Percentiles rank a stretch among this genome's conserved stretches.
These are phyloP conservation scores for Cephalotes varians DNA, from an alignment of 2,888 invertebrate genomes.

Conservation along the genomic window DNA sequence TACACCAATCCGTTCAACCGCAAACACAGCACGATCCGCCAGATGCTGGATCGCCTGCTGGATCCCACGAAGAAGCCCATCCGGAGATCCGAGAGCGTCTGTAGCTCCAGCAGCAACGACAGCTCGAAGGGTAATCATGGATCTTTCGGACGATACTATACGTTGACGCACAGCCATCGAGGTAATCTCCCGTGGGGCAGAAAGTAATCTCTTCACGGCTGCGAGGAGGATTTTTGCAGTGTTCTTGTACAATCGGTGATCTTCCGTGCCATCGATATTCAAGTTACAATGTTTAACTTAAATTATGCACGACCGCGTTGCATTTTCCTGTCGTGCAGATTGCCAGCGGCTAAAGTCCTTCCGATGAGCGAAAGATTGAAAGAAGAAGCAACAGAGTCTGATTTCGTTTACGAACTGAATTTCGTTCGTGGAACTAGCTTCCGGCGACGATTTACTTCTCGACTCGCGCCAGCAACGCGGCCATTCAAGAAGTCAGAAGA, in stretches of 20 bases:
- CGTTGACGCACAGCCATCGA: constrained; percentile 68
- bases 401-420: not conserved
- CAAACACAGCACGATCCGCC: constrained; percentile 90
- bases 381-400: not conserved
- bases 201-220: constrained; percentile 73
- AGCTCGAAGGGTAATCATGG: constrained; percentile 79
- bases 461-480: not conserved
- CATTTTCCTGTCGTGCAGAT: not conserved
- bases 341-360: not conserved
- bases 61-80: constrained; percentile 85
- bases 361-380: not conserved
- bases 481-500: not conserved
- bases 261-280: constrained; percentile 2
- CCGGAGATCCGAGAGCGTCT: constrained; percentile 81
- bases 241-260: no score
- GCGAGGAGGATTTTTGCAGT: not conserved
- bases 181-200: constrained; percentile 81
- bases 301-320: not conserved
- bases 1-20: constrained; percentile 91
- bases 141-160: constrained; percentile 71
- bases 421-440: not conserved
- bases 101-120: constrained; percentile 78
- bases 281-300: not conserved
- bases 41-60: constrained; percentile 89
- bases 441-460: no score